These are phyloP conservation scores for Rhingia campestris DNA, from an alignment of 2,888 invertebrate genomes.

Conservation along the genomic window DNA sequence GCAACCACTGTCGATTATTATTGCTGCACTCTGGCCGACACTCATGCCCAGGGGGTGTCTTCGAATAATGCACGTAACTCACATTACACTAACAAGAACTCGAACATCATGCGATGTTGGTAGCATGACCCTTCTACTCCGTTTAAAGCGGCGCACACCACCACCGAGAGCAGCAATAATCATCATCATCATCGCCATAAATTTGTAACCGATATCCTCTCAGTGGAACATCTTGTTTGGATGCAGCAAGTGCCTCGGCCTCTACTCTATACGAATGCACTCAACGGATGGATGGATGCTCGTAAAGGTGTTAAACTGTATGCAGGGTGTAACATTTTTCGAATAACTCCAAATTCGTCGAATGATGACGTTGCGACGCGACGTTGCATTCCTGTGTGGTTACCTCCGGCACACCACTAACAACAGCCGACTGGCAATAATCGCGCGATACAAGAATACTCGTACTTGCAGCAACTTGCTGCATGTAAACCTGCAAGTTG, in stretches of 20 bases:
- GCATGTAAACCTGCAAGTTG: background rate
- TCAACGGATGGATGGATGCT: background rate
- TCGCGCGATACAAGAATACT: background rate
- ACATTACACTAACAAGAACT: background rate
- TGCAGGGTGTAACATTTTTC: conserved; percentile 37
- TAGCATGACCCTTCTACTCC: background rate
- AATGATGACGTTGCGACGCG: conserved; percentile 21
- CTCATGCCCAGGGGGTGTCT: background rate
- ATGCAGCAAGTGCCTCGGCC: background rate
- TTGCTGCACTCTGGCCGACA: background rate
- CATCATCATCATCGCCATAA: conserved; percentile 5
- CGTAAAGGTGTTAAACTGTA: background rate
- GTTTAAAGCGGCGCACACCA: background rate
- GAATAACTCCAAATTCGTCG: conserved; percentile 34
- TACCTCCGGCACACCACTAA: background rate
- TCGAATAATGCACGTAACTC: background rate
- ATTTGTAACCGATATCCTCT: background rate
- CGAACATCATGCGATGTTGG: background rate
- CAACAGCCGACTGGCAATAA: background rate
- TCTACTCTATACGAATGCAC: background rate
- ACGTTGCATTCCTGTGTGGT: background rate
- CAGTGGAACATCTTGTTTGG: conserved; percentile 21
- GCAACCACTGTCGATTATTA: background rate
- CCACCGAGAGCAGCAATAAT: background rate
- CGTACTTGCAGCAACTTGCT: conserved; percentile 5